These are phyloP conservation scores for Helobdella robusta DNA, from an alignment of 2,888 invertebrate species.

Conservation along the genomic window DNA sequence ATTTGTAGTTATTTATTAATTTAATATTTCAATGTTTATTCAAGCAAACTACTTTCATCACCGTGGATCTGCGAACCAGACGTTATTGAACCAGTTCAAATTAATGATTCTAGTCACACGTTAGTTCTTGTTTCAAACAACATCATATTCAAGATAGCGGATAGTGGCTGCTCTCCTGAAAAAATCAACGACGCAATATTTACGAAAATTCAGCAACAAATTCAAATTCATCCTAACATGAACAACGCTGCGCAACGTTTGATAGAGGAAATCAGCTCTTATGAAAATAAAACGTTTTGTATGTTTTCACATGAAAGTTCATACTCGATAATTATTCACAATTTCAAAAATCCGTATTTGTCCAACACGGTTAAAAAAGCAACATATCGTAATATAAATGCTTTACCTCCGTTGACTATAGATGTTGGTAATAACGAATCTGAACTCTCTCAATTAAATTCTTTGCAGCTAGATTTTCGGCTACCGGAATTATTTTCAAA, in stretches of 20 bases:
- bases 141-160: slow-evolving; percentile 71
- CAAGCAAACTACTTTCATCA: slow-evolving; percentile 56
- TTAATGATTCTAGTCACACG: slow-evolving; percentile 72
- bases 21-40: not conserved
- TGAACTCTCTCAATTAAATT: too few relatives aligned
- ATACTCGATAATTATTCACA: slow-evolving; percentile 67
- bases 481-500: too few relatives aligned
- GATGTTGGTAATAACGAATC: too few relatives aligned
- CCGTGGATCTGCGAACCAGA: slow-evolving; percentile 76
- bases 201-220: slow-evolving; percentile 50
- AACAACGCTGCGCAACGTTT: slow-evolving; percentile 75
- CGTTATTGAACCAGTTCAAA: slow-evolving; percentile 63
- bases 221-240: slow-evolving; percentile 67
- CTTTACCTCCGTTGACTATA: too few relatives aligned
- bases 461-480: too few relatives aligned
- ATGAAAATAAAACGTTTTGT: not conserved
- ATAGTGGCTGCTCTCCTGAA: slow-evolving; percentile 65
- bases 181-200: slow-evolving; percentile 56
- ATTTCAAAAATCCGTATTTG: slow-evolving; percentile 71
- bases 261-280: slow-evolving; percentile 65
- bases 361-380: too few relatives aligned
- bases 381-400: too few relatives aligned
- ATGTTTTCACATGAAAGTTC: slow-evolving; percentile 36
- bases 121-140: slow-evolving; percentile 75
- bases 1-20: not conserved